Evolutionary conservation across 2,113 vertebrate species (phyloP).

Genomic region (Narcine bancroftii): DNA sequence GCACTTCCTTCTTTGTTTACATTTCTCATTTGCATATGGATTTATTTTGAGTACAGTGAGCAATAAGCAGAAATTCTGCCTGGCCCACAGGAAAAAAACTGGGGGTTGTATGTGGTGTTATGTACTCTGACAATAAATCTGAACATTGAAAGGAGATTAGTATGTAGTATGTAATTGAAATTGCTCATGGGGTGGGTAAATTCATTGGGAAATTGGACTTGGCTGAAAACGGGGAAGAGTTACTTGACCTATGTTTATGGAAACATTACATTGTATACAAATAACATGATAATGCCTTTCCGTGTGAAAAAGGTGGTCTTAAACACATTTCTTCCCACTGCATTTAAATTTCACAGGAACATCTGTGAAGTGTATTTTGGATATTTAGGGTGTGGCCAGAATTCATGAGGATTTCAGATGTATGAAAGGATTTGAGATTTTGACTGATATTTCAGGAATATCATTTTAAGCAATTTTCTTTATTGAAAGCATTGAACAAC

Average conservation of each 20-base stretch:
- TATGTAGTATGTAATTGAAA: no score
- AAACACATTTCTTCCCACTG: not conserved
- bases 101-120: no score
- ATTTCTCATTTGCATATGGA: no score
- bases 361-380: not conserved
- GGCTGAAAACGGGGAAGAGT: not conserved
- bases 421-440: not conserved
- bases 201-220: not conserved
- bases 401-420: not conserved
- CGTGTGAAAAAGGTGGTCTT: no score
- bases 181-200: not conserved
- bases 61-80: no score
- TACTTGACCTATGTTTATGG: not conserved
- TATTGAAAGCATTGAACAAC: not conserved
- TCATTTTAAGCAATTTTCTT: not conserved
- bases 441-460: not conserved
- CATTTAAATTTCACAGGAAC: not conserved
- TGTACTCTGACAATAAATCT: no score
- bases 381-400: not conserved
- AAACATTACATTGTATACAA: not conserved
- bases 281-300: not conserved
- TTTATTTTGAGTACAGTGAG: no score
- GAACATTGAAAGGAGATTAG: no score
- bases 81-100: no score
- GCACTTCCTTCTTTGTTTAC: no score